phyloP scores from a whole-genome alignment of 2,113 vertebrate species.

The rat (Rattus norvegicus) region DNA sequence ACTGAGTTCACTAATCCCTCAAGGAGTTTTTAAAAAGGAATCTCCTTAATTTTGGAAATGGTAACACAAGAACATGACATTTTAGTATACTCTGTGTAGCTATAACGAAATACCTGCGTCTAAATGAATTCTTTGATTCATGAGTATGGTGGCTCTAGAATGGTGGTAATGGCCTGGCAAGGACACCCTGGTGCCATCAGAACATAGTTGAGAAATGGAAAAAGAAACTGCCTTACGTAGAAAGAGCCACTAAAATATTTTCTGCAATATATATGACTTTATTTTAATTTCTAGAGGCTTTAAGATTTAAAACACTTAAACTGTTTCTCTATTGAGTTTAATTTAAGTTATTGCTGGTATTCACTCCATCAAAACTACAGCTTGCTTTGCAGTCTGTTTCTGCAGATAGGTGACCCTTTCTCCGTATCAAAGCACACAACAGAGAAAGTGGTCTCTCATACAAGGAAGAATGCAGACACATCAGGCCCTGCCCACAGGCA shows the following conservation, averaged over 20 bases:
- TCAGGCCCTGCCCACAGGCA: background rate
- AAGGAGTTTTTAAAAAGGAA: background rate
- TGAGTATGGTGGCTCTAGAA: background rate
- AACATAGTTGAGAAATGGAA: background rate
- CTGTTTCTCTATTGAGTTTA: background rate
- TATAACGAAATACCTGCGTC: background rate
- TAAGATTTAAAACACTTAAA: constrained; percentile 18
- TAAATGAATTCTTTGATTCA: background rate
- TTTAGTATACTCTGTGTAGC: background rate
- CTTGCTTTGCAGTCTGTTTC: background rate
- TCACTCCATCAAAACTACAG: background rate
- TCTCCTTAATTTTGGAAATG: background rate
- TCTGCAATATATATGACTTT: background rate
- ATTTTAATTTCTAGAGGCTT: background rate
- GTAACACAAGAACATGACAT: background rate
- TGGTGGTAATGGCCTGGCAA: background rate
- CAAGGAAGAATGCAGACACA: background rate
- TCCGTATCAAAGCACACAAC: background rate
- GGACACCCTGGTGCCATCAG: background rate
- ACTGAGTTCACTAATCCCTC: background rate
- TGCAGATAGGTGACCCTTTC: background rate
- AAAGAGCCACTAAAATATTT: background rate
- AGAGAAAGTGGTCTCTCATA: background rate
- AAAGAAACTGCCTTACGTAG: background rate
- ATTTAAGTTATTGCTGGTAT: background rate